Evolutionary conservation across 2,888 invertebrate species (phyloP), one percentile per base, ranked within the genome.

Genomic region (Drosophila setosimentum): DNA sequence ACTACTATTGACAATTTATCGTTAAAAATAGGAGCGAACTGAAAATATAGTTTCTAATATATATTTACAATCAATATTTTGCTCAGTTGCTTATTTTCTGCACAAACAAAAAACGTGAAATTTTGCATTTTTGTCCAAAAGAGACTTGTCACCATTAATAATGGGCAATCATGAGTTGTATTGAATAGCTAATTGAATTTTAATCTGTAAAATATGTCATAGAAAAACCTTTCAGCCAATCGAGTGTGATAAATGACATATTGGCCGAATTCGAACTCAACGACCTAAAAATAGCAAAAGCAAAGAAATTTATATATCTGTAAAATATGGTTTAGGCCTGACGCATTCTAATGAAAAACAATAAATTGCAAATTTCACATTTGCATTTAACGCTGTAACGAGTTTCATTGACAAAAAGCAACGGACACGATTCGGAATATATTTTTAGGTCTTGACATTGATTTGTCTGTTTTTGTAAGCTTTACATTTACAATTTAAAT

Each of bases 361-460:
- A 83, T 83, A 76, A 83, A 83, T 83, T 73, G 68, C 35, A 18
- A 18, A 30, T 27, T 54, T 27, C 54, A 40, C 53, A 78, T 83
- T 83, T 76, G 75, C 82, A 81, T 83, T 70, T 65, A 48, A 50
- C 66, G 65, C 58, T 84, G 67, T 76, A 87, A 84, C 79, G 67
- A 65, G 58, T 79, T 82, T 68, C 76, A 82, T 71, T 87, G 68
- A 74, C 68, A 65, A 58, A 73, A 61, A 21, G 60, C 57, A 33
- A 33, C 2, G 13, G 33, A 0, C 33, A 33, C 70, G 2, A 42
- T 69, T 60, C 30, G 35, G 53, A 58, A 75, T 50, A 33, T 27
- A 10, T 45, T 64, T 57, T 33, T 32, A 13, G 7, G 8, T 13
- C 40, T 57, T 57, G 57, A n/a, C 37, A 57, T 30, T 40, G 21